A percentile compares a stretch with the other conserved stretches of the same genome.
These are phyloP conservation scores for Nothobranchius furzeri DNA, from an alignment of 2,113 vertebrate genomes.

Conservation along the genomic window DNA sequence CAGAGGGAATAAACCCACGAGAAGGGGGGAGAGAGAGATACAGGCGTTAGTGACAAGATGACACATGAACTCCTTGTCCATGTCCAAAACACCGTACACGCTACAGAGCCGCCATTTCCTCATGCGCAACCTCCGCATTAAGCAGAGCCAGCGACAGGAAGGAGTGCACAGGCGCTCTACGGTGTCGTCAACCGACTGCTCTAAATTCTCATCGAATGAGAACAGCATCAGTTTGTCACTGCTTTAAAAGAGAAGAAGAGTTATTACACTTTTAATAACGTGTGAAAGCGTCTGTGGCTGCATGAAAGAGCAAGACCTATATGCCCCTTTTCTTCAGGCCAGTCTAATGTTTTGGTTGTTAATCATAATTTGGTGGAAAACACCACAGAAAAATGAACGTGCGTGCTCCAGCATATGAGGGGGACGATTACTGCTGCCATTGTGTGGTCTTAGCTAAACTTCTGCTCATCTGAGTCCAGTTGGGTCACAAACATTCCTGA, in stretches of 20 bases:
- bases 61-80: conserved; percentile 56
- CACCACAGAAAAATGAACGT: too few relatives aligned
- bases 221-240: conserved; percentile 27
- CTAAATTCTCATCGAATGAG: conserved; percentile 56
- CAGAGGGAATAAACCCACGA: conserved; percentile 76
- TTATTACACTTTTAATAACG: conserved; percentile 1
- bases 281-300: neutral
- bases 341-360: neutral
- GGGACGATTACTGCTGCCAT: too few relatives aligned
- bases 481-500: neutral
- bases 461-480: too few relatives aligned
- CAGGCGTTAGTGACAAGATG: conserved; percentile 78
- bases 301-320: conserved; percentile 19
- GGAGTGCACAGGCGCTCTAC: conserved; percentile 1
- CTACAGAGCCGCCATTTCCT: conserved; percentile 25
- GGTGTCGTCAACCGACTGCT: conserved; percentile 6
- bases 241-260: neutral
- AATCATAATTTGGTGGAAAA: too few relatives aligned
- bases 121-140: conserved; percentile 39
- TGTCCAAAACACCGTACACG: conserved; percentile 43
- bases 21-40: conserved; percentile 77
- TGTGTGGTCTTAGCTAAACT: too few relatives aligned
- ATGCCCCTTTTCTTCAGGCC: conserved; percentile 11
- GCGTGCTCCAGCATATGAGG: too few relatives aligned
- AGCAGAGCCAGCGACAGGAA: conserved; percentile 50